Conservation (phyloP, 53 echinoderm and acorn worm species). For the Paracentrotus lividus region DNA sequence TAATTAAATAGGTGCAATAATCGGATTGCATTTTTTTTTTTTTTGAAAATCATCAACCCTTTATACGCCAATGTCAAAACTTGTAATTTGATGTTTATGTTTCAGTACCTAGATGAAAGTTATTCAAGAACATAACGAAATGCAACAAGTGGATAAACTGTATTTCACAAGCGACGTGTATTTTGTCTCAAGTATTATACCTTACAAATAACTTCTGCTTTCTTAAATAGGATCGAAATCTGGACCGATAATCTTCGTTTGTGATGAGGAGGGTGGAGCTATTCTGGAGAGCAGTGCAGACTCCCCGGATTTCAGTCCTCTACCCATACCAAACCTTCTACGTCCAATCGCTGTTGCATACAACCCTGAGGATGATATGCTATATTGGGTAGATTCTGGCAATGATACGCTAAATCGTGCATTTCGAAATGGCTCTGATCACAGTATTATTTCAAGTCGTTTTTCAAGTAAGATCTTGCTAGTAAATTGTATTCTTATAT, state of each 20-base stretch:
- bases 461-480: neutral
- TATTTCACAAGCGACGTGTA: no score
- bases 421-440: conserved; percentile 37
- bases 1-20: no score
- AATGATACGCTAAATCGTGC: neutral
- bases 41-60: no score
- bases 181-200: no score
- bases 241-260: conserved; percentile 30
- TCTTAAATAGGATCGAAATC: neutral
- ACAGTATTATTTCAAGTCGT: neutral
- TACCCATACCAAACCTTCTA: neutral
- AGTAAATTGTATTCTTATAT: no score
- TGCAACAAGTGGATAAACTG: no score
- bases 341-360: conserved; percentile 24
- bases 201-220: neutral
- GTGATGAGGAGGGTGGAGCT: conserved; percentile 40
- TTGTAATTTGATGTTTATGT: no score
- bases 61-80: no score
- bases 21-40: no score
- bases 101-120: no score
- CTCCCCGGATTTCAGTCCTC: neutral
- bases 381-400: conserved; percentile 32
- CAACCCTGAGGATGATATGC: neutral
- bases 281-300: conserved; percentile 25
- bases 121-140: no score